Percentiles rank a stretch among this genome's conserved stretches.
Evolutionary conservation across 1,140 invertebrate species (phyloP).

Genomic region (Drosophila hydei): DNA sequence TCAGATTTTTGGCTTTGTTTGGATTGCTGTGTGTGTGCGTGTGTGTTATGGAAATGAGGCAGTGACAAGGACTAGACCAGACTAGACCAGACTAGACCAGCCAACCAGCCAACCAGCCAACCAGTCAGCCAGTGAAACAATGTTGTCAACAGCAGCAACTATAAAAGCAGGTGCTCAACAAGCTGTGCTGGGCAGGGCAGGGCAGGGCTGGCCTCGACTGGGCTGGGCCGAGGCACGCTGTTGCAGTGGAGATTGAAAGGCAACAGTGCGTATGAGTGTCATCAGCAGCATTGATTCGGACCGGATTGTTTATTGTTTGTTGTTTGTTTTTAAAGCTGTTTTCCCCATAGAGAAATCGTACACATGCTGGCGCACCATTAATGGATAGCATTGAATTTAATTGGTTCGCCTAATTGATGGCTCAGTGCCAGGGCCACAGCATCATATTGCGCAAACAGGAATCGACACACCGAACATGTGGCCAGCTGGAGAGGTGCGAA

Average conservation of each 20-base stretch:
- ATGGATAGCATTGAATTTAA: constrained; percentile 26
- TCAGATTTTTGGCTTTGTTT: constrained; percentile 72
- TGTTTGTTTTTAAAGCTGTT: constrained; percentile 9
- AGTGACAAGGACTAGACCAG: constrained; percentile 35
- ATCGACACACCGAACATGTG: constrained; percentile 36
- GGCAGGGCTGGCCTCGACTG: not conserved
- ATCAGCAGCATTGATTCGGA: constrained; percentile 70
- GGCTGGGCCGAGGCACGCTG: not conserved
- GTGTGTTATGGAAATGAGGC: constrained; percentile 75
- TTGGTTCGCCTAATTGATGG: constrained; percentile 43
- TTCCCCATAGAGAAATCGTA: not conserved
- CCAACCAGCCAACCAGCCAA: constrained; percentile 2
- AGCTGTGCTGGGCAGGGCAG: not conserved
- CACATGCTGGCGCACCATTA: constrained; percentile 7
- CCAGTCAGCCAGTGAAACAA: constrained; percentile 55
- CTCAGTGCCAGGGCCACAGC: not conserved
- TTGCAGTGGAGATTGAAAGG: constrained; percentile 54
- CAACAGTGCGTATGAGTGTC: constrained; percentile 82
- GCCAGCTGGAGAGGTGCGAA: constrained; percentile 63
- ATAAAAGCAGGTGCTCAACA: constrained; percentile 10
- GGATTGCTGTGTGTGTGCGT: constrained; percentile 30
- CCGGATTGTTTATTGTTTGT: constrained; percentile 25
- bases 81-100: constrained; percentile 17
- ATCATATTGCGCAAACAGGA: constrained; percentile 23
- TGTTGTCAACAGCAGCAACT: constrained; percentile 73